Percentiles rank a stretch among this genome's conserved stretches.
Evolutionary conservation across 1,140 invertebrate species (phyloP).

Genomic region (Neodiprion pinetum): DNA sequence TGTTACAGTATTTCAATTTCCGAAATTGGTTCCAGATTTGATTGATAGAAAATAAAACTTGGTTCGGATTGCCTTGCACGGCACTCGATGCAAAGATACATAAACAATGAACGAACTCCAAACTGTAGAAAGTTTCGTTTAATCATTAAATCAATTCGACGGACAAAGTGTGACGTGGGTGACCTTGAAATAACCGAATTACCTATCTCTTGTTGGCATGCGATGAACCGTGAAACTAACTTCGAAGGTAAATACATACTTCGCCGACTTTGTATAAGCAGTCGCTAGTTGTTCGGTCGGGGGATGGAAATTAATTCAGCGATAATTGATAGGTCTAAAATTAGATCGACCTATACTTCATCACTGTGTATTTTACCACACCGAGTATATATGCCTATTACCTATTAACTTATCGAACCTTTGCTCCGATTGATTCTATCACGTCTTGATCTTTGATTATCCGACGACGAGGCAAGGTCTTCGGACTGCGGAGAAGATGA

Average conservation of each 20-base stretch:
- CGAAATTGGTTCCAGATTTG: no score
- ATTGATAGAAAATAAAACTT: no score
- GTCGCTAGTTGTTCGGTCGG: background rate
- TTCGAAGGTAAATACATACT: conserved; percentile 2
- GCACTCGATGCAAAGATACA: no score
- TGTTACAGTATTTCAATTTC: no score
- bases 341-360: background rate
- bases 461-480: no score
- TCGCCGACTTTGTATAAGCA: background rate
- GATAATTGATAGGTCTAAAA: conserved; percentile 3
- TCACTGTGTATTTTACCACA: background rate
- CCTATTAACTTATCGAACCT: background rate
- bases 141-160: background rate
- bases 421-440: background rate
- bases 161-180: background rate
- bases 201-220: background rate
- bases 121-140: no score
- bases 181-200: background rate
- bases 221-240: background rate
- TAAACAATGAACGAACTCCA: no score
- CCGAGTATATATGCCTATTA: no score
- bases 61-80: no score
- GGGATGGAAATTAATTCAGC: background rate
- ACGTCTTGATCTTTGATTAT: background rate
- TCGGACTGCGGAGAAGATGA: no score